Conservation (phyloP, 1,140 invertebrate genomes). For the Diploscapter pachys region DNA sequence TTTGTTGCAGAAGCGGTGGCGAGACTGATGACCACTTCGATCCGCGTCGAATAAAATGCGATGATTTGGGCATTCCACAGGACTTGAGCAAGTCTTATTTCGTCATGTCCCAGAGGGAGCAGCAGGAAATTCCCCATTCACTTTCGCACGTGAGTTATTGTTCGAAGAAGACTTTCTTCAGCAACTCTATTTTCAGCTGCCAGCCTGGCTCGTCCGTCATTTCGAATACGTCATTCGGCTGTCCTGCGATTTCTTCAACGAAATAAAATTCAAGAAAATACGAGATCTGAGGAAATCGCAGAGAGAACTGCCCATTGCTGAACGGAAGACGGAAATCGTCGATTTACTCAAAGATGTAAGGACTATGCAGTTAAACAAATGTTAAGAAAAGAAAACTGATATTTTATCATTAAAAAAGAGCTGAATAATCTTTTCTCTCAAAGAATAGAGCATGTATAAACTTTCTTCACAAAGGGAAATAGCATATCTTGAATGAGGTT, state of each 20-base stretch:
- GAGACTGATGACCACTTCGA: conserved; percentile 31
- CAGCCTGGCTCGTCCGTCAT: conserved; percentile 40
- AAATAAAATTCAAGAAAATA: conserved; percentile 50
- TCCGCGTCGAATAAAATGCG: conserved; percentile 12
- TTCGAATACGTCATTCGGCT: conserved; percentile 44
- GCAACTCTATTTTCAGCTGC: conserved; percentile 27
- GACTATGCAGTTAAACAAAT: conserved; percentile 59
- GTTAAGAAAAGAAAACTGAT: too few relatives aligned
- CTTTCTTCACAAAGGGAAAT: too few relatives aligned
- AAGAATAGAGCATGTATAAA: too few relatives aligned
- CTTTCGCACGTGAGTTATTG: conserved; percentile 13
- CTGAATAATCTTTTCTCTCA: too few relatives aligned
- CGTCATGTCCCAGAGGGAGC: conserved; percentile 8
- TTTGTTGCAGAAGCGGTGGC: conserved; percentile 13
- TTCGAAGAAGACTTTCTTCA: background rate
- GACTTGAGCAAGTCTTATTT: conserved; percentile 23
- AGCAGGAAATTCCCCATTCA: conserved; percentile 1
- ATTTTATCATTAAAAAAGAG: too few relatives aligned
- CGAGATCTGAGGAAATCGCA: conserved; percentile 43
- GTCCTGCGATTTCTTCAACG: conserved; percentile 45
- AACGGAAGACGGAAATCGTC: conserved; percentile 44
- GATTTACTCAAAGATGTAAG: conserved; percentile 41
- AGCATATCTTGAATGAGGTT: too few relatives aligned
- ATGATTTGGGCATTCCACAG: conserved; percentile 31
- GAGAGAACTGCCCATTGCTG: conserved; percentile 42